Evolutionary conservation across 2,113 vertebrate species (phyloP).

Genomic region (Ariopsis seemanni): DNA sequence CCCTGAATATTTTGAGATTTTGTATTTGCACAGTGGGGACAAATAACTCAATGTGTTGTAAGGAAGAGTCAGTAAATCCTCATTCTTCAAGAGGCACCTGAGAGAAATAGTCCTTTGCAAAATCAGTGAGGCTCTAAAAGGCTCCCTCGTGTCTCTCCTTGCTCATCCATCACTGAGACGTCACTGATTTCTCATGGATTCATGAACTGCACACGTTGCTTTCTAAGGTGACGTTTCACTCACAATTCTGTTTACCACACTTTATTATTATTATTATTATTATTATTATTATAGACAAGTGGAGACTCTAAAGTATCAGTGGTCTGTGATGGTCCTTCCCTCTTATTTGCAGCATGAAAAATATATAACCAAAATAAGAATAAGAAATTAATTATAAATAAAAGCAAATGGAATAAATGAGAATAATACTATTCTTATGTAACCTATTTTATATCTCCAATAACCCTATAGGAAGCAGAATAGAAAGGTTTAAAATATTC

Average conservation of each 20-base stretch:
- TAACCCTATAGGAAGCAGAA: background rate
- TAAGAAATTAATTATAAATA: too few species aligned
- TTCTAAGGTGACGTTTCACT: background rate
- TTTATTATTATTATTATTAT: background rate
- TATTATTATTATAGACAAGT: too few species aligned
- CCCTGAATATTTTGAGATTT: background rate
- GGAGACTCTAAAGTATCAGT: too few species aligned
- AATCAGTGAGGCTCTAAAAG: constrained; percentile 16
- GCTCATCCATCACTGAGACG: constrained; percentile 1
- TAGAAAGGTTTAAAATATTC: background rate
- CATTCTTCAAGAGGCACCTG: background rate
- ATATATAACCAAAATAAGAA: too few species aligned
- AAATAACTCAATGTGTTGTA: background rate
- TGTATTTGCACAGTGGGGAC: background rate
- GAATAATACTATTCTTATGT: background rate
- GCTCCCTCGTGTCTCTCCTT: background rate
- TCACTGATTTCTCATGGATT: background rate
- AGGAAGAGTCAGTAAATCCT: constrained; percentile 23
- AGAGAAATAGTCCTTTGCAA: constrained; percentile 5
- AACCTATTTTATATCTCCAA: background rate
- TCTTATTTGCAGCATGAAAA: too few species aligned
- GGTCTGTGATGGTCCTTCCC: too few species aligned
- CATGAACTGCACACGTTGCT: background rate
- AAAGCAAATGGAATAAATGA: background rate
- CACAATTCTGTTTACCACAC: background rate